Conservation (phyloP, 2,797 vertebrate species). For the Adelosebastes latens region DNA sequence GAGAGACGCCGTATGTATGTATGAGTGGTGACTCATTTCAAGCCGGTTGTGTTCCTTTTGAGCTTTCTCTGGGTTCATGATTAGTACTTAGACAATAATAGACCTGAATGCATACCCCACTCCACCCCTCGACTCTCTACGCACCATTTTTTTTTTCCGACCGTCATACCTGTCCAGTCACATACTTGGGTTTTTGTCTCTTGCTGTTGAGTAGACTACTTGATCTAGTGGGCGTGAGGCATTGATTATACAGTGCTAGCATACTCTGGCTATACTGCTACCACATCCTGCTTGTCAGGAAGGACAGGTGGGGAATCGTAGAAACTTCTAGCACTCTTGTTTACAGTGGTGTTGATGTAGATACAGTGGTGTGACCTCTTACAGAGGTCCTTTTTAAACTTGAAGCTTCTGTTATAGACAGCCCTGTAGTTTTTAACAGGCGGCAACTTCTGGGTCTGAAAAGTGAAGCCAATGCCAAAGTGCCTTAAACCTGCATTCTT, state of each 20-base stretch:
- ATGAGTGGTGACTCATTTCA: constrained; percentile 7
- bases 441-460: too few species aligned
- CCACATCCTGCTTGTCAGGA: background rate
- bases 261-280: background rate
- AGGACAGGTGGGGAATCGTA: background rate
- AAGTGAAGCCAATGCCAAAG: too few species aligned
- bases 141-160: background rate
- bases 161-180: background rate
- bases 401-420: background rate
- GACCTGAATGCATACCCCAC: background rate
- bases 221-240: background rate
- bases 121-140: background rate
- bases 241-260: background rate
- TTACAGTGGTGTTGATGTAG: background rate
- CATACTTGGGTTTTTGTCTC: constrained; percentile 16
- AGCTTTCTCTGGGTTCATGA: background rate
- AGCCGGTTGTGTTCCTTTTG: background rate
- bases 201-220: background rate
- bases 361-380: background rate
- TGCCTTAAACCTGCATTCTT: too few species aligned
- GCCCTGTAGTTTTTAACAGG: too few species aligned
- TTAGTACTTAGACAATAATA: background rate
- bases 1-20: background rate
- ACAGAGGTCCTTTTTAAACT: background rate
- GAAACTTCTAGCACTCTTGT: background rate